These are phyloP conservation scores for Epirrhoe tristata DNA, from an alignment of 2,888 invertebrate genomes.

Conservation along the genomic window DNA sequence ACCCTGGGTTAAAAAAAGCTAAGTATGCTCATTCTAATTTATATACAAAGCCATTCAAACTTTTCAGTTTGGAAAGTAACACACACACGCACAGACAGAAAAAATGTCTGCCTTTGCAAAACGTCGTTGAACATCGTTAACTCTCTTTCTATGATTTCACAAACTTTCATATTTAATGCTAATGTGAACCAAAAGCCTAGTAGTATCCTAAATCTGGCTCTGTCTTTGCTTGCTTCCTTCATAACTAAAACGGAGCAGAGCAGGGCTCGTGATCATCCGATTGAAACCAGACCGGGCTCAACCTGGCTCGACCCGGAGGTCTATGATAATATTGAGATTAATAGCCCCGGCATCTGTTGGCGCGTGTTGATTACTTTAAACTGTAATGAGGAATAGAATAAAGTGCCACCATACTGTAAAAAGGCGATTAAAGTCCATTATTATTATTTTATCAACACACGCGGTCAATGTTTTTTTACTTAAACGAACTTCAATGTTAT, in stretches of 20 bases:
- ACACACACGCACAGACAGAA: too few relatives aligned
- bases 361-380: constrained; percentile 33
- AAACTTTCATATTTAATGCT: too few relatives aligned
- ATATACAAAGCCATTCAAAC: too few relatives aligned
- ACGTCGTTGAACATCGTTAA: too few relatives aligned
- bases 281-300: constrained; percentile 51
- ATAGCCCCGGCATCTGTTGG: constrained; percentile 29
- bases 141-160: too few relatives aligned
- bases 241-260: constrained; percentile 36
- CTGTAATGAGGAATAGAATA: constrained; percentile 18
- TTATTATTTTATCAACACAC: background rate
- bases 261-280: constrained; percentile 63
- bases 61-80: too few relatives aligned
- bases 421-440: background rate
- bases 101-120: too few relatives aligned
- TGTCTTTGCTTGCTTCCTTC: constrained; percentile 39
- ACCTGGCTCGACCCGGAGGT: constrained; percentile 53
- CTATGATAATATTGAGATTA: constrained; percentile 34
- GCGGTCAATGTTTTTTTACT: background rate
- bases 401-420: constrained; percentile 2
- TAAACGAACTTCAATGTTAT: too few relatives aligned
- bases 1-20: too few relatives aligned
- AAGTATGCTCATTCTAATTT: too few relatives aligned
- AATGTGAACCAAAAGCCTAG: too few relatives aligned
- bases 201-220: constrained; percentile 3